A percentile compares a stretch with the other conserved stretches of the same genome.
Evolutionary conservation across 2,797 vertebrate genomes (phyloP).

Genomic region (Enteromius viviparus): DNA sequence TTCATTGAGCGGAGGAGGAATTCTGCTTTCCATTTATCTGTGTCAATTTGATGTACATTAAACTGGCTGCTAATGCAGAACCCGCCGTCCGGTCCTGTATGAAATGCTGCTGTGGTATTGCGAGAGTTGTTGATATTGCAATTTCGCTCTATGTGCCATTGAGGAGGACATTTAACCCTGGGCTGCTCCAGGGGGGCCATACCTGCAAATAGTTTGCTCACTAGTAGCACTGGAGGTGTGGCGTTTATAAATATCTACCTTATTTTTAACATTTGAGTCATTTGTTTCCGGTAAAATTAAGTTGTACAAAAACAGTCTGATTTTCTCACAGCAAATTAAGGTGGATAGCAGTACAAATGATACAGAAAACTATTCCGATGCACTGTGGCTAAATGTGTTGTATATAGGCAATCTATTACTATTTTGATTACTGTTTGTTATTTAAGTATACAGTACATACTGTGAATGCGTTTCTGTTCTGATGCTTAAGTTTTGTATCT

Average conservation of each 20-base stretch:
- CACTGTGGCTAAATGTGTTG: too few species aligned
- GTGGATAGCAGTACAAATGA: too few species aligned
- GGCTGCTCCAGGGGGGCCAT: constrained; percentile 6
- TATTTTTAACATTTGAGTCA: neutral
- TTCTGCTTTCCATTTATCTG: constrained; percentile 24
- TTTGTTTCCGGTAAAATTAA: neutral
- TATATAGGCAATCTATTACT: neutral
- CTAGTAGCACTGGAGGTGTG: neutral
- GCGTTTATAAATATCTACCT: neutral
- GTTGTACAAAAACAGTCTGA: too few species aligned
- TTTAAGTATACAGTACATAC: neutral
- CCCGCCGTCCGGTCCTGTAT: neutral
- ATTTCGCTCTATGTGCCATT: neutral
- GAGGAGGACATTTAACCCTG: constrained; percentile 2
- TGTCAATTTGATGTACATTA: constrained; percentile 15
- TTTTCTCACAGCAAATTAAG: too few species aligned
- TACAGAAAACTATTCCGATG: neutral
- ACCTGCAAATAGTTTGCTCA: neutral
- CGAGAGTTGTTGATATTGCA: neutral
- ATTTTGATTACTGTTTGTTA: neutral
- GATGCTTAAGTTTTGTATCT: neutral
- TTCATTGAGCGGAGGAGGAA: neutral
- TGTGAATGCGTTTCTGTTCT: neutral
- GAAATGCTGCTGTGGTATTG: neutral
- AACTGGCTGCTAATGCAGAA: constrained; percentile 4